A percentile compares a stretch with the other conserved stretches of the same genome.
phyloP scores from a whole-genome alignment of 2,888 invertebrate genomes.

The Anorthoa munda region DNA sequence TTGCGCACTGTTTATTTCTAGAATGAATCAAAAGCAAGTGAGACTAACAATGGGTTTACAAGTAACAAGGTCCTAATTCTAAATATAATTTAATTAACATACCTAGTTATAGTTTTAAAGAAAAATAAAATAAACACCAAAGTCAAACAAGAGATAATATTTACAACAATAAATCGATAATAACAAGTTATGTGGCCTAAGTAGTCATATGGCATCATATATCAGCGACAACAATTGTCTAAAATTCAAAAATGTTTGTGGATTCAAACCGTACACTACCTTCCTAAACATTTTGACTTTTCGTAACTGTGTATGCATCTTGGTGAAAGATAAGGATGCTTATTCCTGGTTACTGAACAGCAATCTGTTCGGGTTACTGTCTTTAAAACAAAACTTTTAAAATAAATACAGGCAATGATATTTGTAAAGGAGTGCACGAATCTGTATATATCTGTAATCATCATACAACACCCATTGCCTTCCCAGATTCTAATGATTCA shows the following conservation, averaged over 20 bases:
- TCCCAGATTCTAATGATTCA: constrained; percentile 20
- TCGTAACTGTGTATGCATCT: background rate
- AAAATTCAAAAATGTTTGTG: too few relatives aligned
- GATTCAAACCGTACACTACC: too few relatives aligned
- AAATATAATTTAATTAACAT: constrained; percentile 1
- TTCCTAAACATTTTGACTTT: too few relatives aligned
- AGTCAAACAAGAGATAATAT: background rate
- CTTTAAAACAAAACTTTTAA: background rate
- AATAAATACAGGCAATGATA: background rate
- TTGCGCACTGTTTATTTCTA: constrained; percentile 21
- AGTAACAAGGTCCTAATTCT: constrained; percentile 7
- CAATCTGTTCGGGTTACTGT: background rate
- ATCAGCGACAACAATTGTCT: too few relatives aligned
- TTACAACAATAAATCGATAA: background rate
- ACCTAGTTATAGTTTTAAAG: background rate
- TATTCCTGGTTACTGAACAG: background rate
- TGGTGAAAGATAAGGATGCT: background rate
- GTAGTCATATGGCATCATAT: background rate
- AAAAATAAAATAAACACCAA: background rate
- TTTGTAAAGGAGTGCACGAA: background rate
- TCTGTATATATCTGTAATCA: background rate
- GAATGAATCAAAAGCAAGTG: constrained; percentile 4
- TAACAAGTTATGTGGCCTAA: background rate
- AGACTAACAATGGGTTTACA: constrained; percentile 27
- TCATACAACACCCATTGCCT: constrained; percentile 4